phyloP scores from a whole-genome alignment of 2,797 vertebrate genomes.

The Eospalax fontanierii region DNA sequence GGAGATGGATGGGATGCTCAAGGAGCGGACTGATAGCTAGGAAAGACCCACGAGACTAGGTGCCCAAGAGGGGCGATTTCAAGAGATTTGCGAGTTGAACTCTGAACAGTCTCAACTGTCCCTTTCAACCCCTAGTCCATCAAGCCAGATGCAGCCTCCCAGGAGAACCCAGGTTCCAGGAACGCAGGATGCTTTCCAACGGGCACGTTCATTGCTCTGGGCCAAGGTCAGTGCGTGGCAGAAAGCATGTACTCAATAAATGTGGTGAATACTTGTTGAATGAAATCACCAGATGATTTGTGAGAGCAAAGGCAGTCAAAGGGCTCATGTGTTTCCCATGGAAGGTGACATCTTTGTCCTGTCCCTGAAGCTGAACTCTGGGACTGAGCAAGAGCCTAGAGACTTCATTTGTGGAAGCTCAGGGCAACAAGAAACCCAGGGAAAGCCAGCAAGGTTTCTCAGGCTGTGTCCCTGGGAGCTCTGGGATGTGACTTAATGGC shows the following conservation, averaged over 20 bases:
- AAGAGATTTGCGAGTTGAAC: no score
- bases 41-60: background rate
- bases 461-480: background rate
- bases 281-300: background rate
- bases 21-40: background rate
- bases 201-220: background rate
- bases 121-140: background rate
- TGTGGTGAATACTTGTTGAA: background rate
- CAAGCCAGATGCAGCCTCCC: rapidly evolving
- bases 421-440: background rate
- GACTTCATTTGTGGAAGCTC: background rate
- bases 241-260: background rate
- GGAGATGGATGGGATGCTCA: background rate
- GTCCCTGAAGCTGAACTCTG: background rate
- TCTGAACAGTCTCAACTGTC: background rate
- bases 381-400: rapidly evolving
- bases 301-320: rapidly evolving
- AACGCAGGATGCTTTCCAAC: background rate
- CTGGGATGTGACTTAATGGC: rapidly evolving
- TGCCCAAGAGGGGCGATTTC: background rate
- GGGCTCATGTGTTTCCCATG: background rate
- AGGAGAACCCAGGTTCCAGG: background rate
- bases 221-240: background rate
- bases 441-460: background rate
- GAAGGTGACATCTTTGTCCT: background rate